Evolutionary conservation across 2,888 invertebrate species (phyloP).

Genomic region (Cerastis rubricosa): DNA sequence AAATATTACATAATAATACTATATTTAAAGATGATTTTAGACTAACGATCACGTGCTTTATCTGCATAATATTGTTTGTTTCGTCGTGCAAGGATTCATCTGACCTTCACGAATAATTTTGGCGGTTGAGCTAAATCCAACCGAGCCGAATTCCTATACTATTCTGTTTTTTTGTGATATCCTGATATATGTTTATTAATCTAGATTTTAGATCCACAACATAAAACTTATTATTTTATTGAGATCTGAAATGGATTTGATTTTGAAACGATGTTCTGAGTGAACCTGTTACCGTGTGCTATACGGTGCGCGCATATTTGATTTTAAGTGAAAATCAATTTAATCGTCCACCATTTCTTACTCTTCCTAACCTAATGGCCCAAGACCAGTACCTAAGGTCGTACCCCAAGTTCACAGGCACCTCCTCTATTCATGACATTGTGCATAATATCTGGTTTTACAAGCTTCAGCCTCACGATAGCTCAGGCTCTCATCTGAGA

Average conservation of each 20-base stretch:
- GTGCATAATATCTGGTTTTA: constrained; percentile 43
- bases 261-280: background rate
- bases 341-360: background rate
- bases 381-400: background rate
- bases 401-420: background rate
- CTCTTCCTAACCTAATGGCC: background rate
- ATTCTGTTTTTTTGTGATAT: background rate
- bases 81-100: background rate
- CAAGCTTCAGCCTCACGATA: constrained; percentile 18
- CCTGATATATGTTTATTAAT: background rate
- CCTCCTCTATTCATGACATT: constrained; percentile 13
- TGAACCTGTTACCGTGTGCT: background rate
- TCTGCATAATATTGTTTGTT: background rate
- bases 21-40: background rate
- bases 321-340: background rate
- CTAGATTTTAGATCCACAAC: background rate
- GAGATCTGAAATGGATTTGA: background rate
- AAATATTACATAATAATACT: background rate
- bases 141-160: background rate
- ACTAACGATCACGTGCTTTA: background rate
- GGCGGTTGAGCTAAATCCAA: constrained; percentile 4
- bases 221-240: background rate
- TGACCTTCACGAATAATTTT: background rate
- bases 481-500: constrained; percentile 15
- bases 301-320: background rate